phyloP scores from a whole-genome alignment of 2,888 invertebrate species.

The Eremobia ochroleuca region DNA sequence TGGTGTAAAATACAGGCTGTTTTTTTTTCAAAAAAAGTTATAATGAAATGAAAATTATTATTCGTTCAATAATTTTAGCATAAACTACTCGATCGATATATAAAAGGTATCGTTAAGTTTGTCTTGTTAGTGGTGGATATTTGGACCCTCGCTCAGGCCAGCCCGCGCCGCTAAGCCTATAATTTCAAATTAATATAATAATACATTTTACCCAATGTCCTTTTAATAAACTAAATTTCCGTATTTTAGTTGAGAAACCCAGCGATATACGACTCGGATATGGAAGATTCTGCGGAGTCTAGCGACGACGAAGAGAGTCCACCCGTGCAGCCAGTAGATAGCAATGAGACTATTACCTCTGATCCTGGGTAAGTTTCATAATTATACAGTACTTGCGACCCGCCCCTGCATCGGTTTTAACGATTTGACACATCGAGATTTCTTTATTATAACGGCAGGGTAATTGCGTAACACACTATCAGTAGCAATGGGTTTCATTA shows the following conservation, averaged over 20 bases:
- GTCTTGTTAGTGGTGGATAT: background rate
- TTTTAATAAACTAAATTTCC: background rate
- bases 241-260: slow-evolving; percentile 78
- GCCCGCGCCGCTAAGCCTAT: too few relatives aligned
- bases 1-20: background rate
- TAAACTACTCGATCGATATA: background rate
- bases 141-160: too few relatives aligned
- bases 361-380: slow-evolving; percentile 76
- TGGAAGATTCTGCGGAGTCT: slow-evolving; percentile 95
- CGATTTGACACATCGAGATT: too few relatives aligned
- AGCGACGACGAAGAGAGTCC: slow-evolving; percentile 93
- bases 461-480: too few relatives aligned
- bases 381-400: background rate
- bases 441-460: too few relatives aligned
- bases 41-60: background rate
- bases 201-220: background rate
- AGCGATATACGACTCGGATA: slow-evolving; percentile 94
- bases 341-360: slow-evolving; percentile 71
- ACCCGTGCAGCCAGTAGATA: slow-evolving; percentile 84
- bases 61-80: background rate
- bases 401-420: too few relatives aligned
- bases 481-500: too few relatives aligned
- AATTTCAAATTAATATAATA: too few relatives aligned
- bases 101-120: background rate
- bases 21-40: too few relatives aligned